Conservation (phyloP, 2,113 vertebrate species). For the Corythaeola cristata region DNA sequence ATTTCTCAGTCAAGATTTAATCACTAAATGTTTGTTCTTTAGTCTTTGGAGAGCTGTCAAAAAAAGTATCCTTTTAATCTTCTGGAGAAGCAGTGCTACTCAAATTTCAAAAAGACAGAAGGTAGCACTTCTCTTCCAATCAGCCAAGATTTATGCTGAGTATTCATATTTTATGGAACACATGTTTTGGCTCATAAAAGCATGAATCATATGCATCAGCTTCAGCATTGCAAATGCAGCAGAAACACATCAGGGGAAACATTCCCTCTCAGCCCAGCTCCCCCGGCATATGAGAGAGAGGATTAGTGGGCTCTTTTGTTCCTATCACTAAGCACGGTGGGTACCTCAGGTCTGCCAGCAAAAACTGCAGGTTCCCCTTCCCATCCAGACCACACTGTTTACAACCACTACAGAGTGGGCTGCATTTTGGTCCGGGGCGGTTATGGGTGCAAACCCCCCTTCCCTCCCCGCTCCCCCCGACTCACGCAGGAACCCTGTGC, state of each 20-base stretch:
- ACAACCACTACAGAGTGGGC: neutral
- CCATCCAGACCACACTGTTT: neutral
- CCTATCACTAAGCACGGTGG: neutral
- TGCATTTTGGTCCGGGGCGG: neutral
- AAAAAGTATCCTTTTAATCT: neutral
- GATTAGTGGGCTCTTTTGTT: neutral
- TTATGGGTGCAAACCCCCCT: fast-evolving
- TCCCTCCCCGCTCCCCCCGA: neutral
- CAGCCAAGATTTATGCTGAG: slow-evolving; percentile 15
- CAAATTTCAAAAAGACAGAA: slow-evolving; percentile 27
- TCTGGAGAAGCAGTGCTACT: neutral
- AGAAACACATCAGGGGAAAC: neutral
- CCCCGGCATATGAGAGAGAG: neutral
- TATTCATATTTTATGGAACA: slow-evolving; percentile 30
- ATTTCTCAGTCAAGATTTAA: slow-evolving; percentile 49
- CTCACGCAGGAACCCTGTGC: fast-evolving
- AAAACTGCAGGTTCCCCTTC: neutral
- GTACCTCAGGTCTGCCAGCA: neutral
- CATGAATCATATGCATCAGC: neutral
- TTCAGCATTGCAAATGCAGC: neutral
- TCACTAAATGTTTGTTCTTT: slow-evolving; percentile 26
- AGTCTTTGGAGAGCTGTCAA: slow-evolving; percentile 11
- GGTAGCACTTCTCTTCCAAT: neutral
- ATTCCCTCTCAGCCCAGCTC: neutral
- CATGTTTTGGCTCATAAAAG: neutral